These are phyloP conservation scores for Cariama cristata DNA, from an alignment of 2,113 vertebrate genomes.

Conservation along the genomic window DNA sequence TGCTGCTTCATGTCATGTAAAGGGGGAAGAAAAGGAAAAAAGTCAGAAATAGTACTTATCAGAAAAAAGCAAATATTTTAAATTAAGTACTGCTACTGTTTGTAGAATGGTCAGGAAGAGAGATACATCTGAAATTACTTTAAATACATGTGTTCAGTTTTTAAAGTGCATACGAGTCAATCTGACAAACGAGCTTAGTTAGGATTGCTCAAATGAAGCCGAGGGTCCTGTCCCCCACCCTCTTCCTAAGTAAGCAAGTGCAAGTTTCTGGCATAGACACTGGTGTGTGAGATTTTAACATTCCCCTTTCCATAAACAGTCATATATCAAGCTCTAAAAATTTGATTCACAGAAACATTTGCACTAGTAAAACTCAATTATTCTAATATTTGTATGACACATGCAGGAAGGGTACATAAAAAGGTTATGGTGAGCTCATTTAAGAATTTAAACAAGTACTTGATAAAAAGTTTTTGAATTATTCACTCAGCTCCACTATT, in stretches of 20 bases:
- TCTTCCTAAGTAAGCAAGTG: background rate
- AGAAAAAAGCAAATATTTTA: slow-evolving; percentile 33
- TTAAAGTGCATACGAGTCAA: background rate
- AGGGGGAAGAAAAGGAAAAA: background rate
- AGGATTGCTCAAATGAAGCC: background rate
- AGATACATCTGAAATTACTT: background rate
- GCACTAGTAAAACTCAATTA: slow-evolving; percentile 55
- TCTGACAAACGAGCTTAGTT: background rate
- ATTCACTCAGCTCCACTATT: slow-evolving; percentile 37
- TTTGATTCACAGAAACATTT: slow-evolving; percentile 56
- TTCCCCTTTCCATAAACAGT: slow-evolving; percentile 54
- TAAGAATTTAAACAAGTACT: slow-evolving; percentile 65
- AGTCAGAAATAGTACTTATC: slow-evolving; percentile 25
- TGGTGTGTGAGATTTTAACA: slow-evolving; percentile 52
- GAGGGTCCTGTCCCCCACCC: background rate
- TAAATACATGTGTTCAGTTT: background rate
- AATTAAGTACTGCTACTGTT: slow-evolving; percentile 42
- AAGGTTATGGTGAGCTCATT: slow-evolving; percentile 65
- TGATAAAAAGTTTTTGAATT: slow-evolving; percentile 55
- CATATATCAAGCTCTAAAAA: slow-evolving; percentile 68
- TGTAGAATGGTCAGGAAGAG: background rate
- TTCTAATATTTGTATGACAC: slow-evolving; percentile 63
- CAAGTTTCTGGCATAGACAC: slow-evolving; percentile 27
- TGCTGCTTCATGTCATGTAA: background rate
- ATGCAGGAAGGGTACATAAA: slow-evolving; percentile 26